phyloP scores from a whole-genome alignment of 1,140 invertebrate genomes.

The Drosophila bocki region DNA sequence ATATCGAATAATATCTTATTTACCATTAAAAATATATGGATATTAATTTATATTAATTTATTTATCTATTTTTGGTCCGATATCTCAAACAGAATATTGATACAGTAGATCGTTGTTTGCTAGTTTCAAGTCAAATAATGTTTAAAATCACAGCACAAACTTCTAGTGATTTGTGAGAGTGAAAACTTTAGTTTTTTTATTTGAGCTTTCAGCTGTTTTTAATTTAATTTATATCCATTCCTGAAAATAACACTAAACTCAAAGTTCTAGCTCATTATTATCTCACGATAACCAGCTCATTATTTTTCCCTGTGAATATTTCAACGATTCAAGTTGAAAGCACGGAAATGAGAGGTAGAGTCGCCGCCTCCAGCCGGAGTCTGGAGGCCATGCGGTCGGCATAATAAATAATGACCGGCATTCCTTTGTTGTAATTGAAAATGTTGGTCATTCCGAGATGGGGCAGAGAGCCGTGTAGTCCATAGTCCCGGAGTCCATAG shows the following conservation, averaged over 20 bases:
- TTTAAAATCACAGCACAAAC: too few species aligned
- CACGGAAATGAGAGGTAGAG: slow-evolving; percentile 36
- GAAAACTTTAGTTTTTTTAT: neutral
- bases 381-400: slow-evolving; percentile 81
- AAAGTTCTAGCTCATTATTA: neutral
- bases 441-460: slow-evolving; percentile 78
- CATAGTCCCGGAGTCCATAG: slow-evolving; percentile 6
- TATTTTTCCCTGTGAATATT: slow-evolving; percentile 24
- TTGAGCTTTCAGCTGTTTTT: neutral
- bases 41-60: too few species aligned
- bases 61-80: too few species aligned
- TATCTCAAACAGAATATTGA: too few species aligned
- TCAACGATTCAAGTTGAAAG: slow-evolving; percentile 34
- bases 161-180: too few species aligned
- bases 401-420: slow-evolving; percentile 84
- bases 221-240: neutral
- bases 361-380: slow-evolving; percentile 18
- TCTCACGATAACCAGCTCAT: neutral
- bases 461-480: slow-evolving; percentile 22
- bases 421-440: slow-evolving; percentile 84
- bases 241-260: neutral
- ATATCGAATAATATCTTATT: too few species aligned
- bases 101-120: too few species aligned
- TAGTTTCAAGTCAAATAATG: too few species aligned
- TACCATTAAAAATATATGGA: too few species aligned